Evolutionary conservation across 1,140 invertebrate species (phyloP), one percentile per base, ranked within the genome.

Genomic region (Heliconius nattereri): DNA sequence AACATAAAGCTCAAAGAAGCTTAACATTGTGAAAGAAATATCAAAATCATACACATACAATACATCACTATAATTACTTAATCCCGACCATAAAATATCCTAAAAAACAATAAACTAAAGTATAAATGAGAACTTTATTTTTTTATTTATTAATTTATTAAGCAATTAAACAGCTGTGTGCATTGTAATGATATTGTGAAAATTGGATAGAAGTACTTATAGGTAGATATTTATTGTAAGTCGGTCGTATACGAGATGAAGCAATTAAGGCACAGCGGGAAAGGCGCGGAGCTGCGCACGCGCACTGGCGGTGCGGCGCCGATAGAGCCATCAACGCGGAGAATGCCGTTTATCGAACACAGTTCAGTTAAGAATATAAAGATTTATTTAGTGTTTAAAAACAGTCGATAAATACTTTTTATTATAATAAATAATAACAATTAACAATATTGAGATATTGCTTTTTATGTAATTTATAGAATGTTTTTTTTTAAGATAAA

Each of bases 201-300:
- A 66, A 66, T 66, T 66, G 60, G 60, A 66, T 66, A 66, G 54
- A 29, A 29, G 23, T 66, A 66, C 23, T n/a, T 66, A 26, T 66
- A 66, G 26, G 60, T 66, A 66, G 60, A 66, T 66, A 66, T 66
- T 66, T 90, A 90, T 90, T 89, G 86, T 90, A 90, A 87, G 85
- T 90, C 87, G 86, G 85, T 85, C 85, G 86, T 88, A 90, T 89
- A 84, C 87, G 86, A 93, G 91, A 93, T 94, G 92, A 94, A 93
- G 92, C 90, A 93, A 94, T 94, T 94, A 94, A 92, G 91, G 86
- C 88, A 74, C 90, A 90, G 91, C 87, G 87, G 90, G 86, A 73
- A 81, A 73, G 83, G 78, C 71, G 87, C 83, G 84, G 84, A 79
- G 82, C 86, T 73, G 88, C 86, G 90, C 92, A 90, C 90, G 90